Evolutionary conservation across 2,113 vertebrate species (phyloP), one percentile per base, ranked within the genome.

Genomic region (Fulica atra): DNA sequence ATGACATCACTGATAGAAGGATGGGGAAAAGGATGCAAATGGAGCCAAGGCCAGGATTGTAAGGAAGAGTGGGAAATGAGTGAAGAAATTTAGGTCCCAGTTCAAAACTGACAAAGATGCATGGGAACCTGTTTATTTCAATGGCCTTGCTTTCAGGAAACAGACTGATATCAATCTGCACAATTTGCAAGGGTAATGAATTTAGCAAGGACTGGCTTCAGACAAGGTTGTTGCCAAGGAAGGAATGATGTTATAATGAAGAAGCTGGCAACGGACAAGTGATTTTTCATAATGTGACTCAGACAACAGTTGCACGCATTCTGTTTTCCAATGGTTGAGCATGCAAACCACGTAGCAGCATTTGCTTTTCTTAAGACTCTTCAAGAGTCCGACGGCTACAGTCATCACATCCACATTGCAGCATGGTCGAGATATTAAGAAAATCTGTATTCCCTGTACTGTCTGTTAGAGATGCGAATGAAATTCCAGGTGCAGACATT

Each of bases 171-270:
- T 13, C 42, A 81, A 81, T 65, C 65, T 72, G 70, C 87, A 46
- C 10, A 46, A 92, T 90, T 91, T 95, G 73, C 69, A 95, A 96
- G 81, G 72, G 31, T 84, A 95, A 95, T 92, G 81, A 87, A 82
- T 80, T 76, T 82, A 87, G 15, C 61, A 92, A 89, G 70, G 84
- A 69, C 66, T 72, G 25, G 57, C 53, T 92, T 64, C 48, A 87
- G 53, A 91, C 35, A 85, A 60, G 35, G 57, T 61, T 76, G 78
- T 76, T 92, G 78, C 66, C 73, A 85, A 76, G 81, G 74, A 91
- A 94, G 63, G 48, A 73, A 74, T 36, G 61, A 74, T 68, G 48
- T 60, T 60, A 89, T 76, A 95, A 91, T 57, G 65, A 93, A 88
- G 68, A 90, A 76, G 48, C 24, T 81, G 81, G 61, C 61, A 95